Base-by-base conservation (phyloP, 2,888 invertebrate species). In the Clanis bilineata region DNA sequence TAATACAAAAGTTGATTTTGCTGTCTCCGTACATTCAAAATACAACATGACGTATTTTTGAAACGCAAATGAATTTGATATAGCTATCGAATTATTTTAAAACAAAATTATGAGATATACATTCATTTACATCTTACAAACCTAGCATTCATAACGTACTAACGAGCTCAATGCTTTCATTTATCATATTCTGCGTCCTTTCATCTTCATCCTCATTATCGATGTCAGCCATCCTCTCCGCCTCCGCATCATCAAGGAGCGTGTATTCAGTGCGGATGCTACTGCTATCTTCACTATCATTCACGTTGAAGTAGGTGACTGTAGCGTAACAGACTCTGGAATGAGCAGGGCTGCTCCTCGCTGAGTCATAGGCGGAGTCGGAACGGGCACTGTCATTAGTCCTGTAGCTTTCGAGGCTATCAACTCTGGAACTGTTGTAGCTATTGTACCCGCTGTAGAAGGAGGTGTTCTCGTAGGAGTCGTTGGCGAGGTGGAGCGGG, bases 211-310 rank as follows among this genome's bases (percentile, higher is more conserved):
- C 72, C 23, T 67, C 65, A 59, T 81, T 82, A 9, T 82, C 85
- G 1, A 80, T 66, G 2, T 75, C 79, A 5, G 67, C 72, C 0
- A 77, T 77, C 36, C 70, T 66, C 22, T 80, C 85, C 3, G 67
- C 68, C 1, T 85, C 85, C 0, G 75, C 74, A 15, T 90, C 90
- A 41, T 92, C 92, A 0, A 92, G 74, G 1, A 90, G 74, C 0
- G 92, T 92, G 69, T 87, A 90, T 64, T 92, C 92, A 0, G 92
- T 92, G 38, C 85, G 79, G 67, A 92, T 87, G 69, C 91, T 91
- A 78, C 88, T 86, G 67, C 86, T 89, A 59, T 92, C 92, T 43
- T 90, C 90, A 39, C 90, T 89, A 66, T 90, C 91, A 51, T 88
- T 89, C 0, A 89, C 87, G 60, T 90, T 90, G 72, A 89, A 89